These are phyloP conservation scores for Aplysina aerophoba DNA, from an alignment of 37 sponge, comb jelly and placozoan species.

Conservation along the genomic window DNA sequence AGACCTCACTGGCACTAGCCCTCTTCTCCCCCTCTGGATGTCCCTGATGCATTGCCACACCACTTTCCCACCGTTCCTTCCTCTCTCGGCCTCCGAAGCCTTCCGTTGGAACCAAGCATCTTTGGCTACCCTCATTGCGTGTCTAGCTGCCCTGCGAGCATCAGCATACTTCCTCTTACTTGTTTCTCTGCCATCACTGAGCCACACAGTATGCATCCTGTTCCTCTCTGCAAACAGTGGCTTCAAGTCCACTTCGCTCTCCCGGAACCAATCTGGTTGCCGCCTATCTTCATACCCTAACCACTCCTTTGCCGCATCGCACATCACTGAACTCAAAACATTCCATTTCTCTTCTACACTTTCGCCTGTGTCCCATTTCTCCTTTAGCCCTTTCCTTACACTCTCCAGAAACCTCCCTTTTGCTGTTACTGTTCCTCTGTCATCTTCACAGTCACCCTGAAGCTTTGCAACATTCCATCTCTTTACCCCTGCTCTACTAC, in stretches of 20 bases:
- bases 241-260: background rate
- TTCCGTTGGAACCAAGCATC: conserved; percentile 25
- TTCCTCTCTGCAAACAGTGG: conserved; percentile 21
- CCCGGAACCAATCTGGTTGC: conserved; percentile 30
- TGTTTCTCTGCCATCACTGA: background rate
- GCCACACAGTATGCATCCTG: background rate
- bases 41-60: conserved; percentile 12
- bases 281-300: conserved; percentile 23
- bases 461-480: conserved; percentile 17
- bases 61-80: conserved; percentile 1
- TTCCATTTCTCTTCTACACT: background rate
- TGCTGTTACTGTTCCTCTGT: conserved; percentile 13
- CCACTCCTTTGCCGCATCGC: conserved; percentile 9
- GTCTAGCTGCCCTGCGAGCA: background rate
- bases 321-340: conserved; percentile 11
- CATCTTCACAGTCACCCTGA: background rate
- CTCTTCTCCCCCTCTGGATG: conserved; percentile 28
- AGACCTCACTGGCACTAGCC: conserved; percentile 11
- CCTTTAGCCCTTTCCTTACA: background rate
- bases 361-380: background rate
- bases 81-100: conserved; percentile 21
- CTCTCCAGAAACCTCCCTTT: background rate
- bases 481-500: conserved; percentile 13
- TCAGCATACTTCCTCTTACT: background rate
- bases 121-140: conserved; percentile 30